Evolutionary conservation across 2,888 invertebrate genomes (phyloP).

Genomic region (Hydrotaea diabolus): DNA sequence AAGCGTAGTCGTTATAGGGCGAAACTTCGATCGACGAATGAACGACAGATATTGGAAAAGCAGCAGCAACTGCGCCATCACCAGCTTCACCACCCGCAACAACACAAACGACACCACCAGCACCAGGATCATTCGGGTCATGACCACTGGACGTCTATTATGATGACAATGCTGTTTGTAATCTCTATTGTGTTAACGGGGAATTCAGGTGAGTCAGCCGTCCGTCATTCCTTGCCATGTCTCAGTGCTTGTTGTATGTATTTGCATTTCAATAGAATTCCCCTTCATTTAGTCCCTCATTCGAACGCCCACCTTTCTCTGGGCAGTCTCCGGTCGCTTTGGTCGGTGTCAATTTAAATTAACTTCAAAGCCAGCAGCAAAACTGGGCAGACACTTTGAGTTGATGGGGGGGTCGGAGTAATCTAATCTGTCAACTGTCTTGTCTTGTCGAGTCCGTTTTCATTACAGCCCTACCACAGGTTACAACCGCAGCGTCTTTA

Average conservation of each 20-base stretch:
- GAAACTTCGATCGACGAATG: conserved; percentile 51
- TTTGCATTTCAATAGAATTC: conserved; percentile 14
- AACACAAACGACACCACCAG: conserved; percentile 6
- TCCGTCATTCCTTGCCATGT: background rate
- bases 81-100: background rate
- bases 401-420: conserved; percentile 50
- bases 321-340: conserved; percentile 53
- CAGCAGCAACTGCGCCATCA: conserved; percentile 40
- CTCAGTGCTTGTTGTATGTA: background rate
- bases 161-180: conserved; percentile 77
- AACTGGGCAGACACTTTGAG: background rate
- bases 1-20: background rate
- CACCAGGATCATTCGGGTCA: conserved; percentile 23
- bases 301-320: background rate
- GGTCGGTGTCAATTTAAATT: conserved; percentile 64
- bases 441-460: conserved; percentile 57
- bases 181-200: conserved; percentile 77
- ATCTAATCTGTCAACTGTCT: conserved; percentile 64
- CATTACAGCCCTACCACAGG: conserved; percentile 7
- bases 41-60: conserved; percentile 13
- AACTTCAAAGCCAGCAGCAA: conserved; percentile 55
- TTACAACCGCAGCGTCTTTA: no score
- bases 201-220: conserved; percentile 75
- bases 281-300: conserved; percentile 3
- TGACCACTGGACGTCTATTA: conserved; percentile 70